Evolutionary conservation across 2,113 vertebrate genomes (phyloP), one percentile per base, ranked within the genome.

Genomic region (Lepus timidus): DNA sequence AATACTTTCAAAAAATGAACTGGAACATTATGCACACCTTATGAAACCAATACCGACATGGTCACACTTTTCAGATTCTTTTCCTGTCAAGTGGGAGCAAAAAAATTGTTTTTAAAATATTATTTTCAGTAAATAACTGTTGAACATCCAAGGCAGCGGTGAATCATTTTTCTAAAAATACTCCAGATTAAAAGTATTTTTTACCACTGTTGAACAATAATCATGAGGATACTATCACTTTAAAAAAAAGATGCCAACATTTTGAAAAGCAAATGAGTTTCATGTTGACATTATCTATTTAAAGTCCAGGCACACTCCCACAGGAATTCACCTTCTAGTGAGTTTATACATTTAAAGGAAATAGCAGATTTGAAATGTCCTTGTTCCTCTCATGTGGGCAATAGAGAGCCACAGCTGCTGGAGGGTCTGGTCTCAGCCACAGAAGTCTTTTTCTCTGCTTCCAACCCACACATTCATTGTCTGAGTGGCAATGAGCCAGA

Each of bases 261-360:
- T 55, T 82, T 31, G 19, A 55, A 89, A 90, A 75, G 22, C 14
- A 62, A 81, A 19, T n/a, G 20, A 44, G 12, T 85, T 95, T 86
- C 20, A 70, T 80, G 25, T 68, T 95, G 52, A 22, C 16, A 51
- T 71, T 65, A 90, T 80, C 20, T 94, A 65, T 75, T 90, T 87
- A 86, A 92, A 74, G 23, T 93, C 25, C 6, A 79, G 4, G 51
- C 25, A 14, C 0, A 84, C 9, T 7, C 14, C 12, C 22, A 79
- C 3, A 49, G 9, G 9, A 87, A 74, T 86, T 90, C 8, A 80
- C n/a, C 16, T 75, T 85, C 25, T 70, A 17, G 29, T 90, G 16
- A 64, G 4, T 74, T 65, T 84, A 51, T 79, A 89, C 29, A 70
- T 49, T 80, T 73, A 71, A 79, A 87, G 61, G 13, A 64, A 85